These are phyloP conservation scores for Abrostola tripartita DNA, from an alignment of 2,888 invertebrate species.

Conservation along the genomic window DNA sequence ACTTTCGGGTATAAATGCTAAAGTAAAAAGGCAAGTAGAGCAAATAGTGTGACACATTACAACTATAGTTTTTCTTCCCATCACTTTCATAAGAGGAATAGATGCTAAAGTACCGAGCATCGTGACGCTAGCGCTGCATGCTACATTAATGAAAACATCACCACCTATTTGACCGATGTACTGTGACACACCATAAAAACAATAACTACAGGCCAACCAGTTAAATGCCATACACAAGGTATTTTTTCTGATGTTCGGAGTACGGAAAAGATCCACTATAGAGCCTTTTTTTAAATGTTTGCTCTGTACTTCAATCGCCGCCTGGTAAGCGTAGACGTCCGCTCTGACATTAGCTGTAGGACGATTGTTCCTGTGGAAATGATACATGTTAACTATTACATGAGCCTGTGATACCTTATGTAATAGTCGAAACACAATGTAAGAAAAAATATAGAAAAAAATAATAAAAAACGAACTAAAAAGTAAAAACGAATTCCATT, in stretches of 20 bases:
- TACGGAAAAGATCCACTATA: slow-evolving; percentile 90
- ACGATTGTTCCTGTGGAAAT: slow-evolving; percentile 79
- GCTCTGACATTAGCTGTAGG: slow-evolving; percentile 78
- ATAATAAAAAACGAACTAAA: no score
- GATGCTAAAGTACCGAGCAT: slow-evolving; percentile 87
- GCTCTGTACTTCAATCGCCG: slow-evolving; percentile 59
- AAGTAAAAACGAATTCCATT: no score
- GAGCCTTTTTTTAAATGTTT: slow-evolving; percentile 81
- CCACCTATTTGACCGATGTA: slow-evolving; percentile 94
- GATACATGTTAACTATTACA: no score
- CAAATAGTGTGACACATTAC: slow-evolving; percentile 89
- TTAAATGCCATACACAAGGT: slow-evolving; percentile 92
- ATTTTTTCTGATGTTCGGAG: slow-evolving; percentile 91
- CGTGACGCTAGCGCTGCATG: slow-evolving; percentile 91
- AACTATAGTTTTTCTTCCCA: slow-evolving; percentile 91
- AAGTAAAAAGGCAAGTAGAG: slow-evolving; percentile 88
- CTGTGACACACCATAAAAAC: slow-evolving; percentile 93
- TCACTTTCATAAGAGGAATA: slow-evolving; percentile 89
- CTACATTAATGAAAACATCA: slow-evolving; percentile 94
- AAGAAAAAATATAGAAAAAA: no score
- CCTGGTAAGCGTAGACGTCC: slow-evolving; percentile 74
- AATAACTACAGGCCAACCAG: slow-evolving; percentile 94
- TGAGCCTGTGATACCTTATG: not conserved
- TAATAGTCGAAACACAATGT: no score
- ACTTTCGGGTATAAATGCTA: slow-evolving; percentile 85